A percentile compares a stretch with the other conserved stretches of the same genome.
phyloP scores from a whole-genome alignment of 2,888 invertebrate genomes.

The Trichacis sp. region DNA sequence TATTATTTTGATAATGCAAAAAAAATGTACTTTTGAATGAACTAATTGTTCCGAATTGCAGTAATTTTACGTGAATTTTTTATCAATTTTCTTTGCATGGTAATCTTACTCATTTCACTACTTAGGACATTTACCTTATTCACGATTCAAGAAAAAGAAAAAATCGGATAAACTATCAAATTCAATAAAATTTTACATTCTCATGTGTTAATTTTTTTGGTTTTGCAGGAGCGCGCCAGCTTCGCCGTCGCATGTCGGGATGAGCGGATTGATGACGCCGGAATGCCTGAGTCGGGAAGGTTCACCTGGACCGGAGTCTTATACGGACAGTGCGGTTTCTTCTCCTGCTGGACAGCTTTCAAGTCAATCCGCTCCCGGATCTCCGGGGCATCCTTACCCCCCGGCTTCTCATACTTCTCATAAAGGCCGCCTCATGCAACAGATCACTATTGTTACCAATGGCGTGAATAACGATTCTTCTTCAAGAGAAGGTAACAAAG shows the following conservation, averaged over 20 bases:
- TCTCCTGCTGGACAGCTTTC: conserved; percentile 70
- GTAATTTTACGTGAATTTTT: too few species aligned
- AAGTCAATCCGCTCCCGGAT: conserved; percentile 76
- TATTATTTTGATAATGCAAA: too few species aligned
- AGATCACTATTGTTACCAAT: conserved; percentile 66
- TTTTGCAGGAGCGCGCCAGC: conserved; percentile 88
- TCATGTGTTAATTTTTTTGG: conserved; percentile 1
- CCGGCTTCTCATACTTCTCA: conserved; percentile 61
- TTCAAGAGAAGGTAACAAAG: conserved; percentile 67
- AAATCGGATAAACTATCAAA: background rate
- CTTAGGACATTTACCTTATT: too few species aligned
- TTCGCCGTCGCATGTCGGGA: conserved; percentile 92
- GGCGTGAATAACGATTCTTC: conserved; percentile 59
- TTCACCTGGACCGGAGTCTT: conserved; percentile 86
- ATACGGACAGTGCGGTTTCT: conserved; percentile 71
- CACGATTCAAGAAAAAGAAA: too few species aligned
- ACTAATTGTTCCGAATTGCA: too few species aligned
- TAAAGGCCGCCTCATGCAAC: conserved; percentile 65
- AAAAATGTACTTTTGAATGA: too few species aligned
- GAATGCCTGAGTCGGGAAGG: conserved; percentile 90
- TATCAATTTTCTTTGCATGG: too few species aligned
- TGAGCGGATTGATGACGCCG: conserved; percentile 86
- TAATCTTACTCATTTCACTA: too few species aligned
- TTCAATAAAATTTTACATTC: too few species aligned
- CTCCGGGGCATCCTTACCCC: conserved; percentile 72